Percentiles rank a stretch among this genome's conserved stretches.
Evolutionary conservation across 2,113 vertebrate species (phyloP).

Genomic region (Erythrocercus mccallii): DNA sequence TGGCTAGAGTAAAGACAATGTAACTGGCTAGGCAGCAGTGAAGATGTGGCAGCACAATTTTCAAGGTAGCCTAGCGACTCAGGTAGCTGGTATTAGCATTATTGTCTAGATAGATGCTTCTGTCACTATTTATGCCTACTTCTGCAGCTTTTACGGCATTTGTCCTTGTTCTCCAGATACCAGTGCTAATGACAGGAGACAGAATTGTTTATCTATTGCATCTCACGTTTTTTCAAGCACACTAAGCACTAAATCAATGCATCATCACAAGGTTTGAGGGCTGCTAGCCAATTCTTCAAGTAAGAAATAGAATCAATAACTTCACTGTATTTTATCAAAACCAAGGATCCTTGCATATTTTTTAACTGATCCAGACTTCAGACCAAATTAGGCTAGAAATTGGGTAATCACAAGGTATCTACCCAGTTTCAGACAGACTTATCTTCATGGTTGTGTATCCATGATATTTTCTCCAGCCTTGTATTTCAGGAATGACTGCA

Average conservation of each 20-base stretch:
- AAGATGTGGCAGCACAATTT: neutral
- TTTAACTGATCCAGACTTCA: neutral
- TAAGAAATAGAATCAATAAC: neutral
- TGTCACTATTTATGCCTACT: neutral
- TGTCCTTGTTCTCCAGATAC: neutral
- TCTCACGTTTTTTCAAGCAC: neutral
- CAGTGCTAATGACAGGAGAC: neutral
- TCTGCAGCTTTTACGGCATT: neutral
- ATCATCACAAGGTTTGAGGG: neutral
- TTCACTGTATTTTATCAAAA: neutral
- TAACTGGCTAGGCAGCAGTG: neutral
- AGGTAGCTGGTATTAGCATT: neutral
- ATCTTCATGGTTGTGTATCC: neutral
- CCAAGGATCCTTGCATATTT: neutral
- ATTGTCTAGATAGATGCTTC: neutral
- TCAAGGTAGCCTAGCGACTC: neutral
- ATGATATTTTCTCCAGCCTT: neutral
- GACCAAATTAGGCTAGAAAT: neutral
- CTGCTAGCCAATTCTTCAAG: neutral
- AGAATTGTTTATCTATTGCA: neutral
- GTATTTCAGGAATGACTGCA: neutral
- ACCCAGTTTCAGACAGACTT: neutral
- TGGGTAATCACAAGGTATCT: neutral
- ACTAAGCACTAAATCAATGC: neutral
- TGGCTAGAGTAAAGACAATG: neutral